These are phyloP conservation scores for Pangasius sanitwongsei DNA, from an alignment of 2,797 vertebrate genomes.

Conservation along the genomic window DNA sequence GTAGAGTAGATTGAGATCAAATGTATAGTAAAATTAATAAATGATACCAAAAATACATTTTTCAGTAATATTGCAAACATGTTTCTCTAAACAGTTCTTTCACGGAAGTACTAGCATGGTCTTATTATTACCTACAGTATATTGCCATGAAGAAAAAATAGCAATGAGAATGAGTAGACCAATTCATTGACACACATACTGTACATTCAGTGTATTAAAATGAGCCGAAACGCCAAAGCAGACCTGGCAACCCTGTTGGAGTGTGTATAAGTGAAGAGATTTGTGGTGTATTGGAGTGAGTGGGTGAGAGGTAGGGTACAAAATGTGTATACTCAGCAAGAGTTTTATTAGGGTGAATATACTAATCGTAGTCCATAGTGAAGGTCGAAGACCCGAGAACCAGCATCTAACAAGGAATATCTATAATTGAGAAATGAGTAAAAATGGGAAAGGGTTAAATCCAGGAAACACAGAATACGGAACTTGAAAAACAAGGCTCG, in stretches of 20 bases:
- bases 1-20: neutral
- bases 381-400: neutral
- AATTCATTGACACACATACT: neutral
- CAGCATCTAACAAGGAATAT: neutral
- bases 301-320: neutral
- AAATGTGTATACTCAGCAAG: neutral
- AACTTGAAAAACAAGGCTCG: neutral
- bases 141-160: neutral
- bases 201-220: neutral
- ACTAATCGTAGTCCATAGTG: neutral
- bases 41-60: neutral
- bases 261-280: neutral
- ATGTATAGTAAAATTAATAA: neutral
- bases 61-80: neutral
- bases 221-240: neutral
- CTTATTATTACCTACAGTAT: neutral
- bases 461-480: neutral
- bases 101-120: neutral
- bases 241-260: neutral
- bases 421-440: neutral
- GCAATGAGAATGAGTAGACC: neutral
- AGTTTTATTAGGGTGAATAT: neutral
- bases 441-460: neutral
- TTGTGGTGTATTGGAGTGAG: neutral
- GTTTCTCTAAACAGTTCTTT: neutral